phyloP scores from a whole-genome alignment of 2,888 invertebrate genomes.

The Dusona sp. region DNA sequence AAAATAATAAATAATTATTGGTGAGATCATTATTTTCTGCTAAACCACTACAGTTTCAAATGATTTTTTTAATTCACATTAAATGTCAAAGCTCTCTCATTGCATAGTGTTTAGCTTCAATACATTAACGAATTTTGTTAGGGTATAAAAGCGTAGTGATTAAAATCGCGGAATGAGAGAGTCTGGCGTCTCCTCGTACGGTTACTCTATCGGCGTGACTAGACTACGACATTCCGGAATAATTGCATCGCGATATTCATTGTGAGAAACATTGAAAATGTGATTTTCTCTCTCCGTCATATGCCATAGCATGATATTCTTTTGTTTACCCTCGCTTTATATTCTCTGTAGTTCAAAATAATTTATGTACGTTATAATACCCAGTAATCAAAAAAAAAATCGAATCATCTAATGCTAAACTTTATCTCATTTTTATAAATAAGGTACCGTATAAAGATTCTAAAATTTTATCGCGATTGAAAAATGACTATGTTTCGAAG shows the following conservation, averaged over 20 bases:
- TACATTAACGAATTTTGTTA: background rate
- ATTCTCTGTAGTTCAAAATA: background rate
- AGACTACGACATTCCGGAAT: constrained; percentile 40
- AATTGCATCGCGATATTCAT: constrained; percentile 48
- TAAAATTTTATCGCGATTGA: background rate
- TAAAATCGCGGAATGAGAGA: background rate
- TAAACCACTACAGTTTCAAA: background rate
- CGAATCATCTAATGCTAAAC: background rate
- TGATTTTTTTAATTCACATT: background rate
- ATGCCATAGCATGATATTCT: background rate
- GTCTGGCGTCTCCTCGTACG: constrained; percentile 1
- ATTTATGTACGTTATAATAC: background rate
- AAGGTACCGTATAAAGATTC: background rate
- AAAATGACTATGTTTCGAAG: background rate
- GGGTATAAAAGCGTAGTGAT: background rate
- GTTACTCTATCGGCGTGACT: constrained; percentile 29
- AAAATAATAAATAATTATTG: background rate
- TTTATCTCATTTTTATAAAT: background rate
- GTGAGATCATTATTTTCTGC: background rate
- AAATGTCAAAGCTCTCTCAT: background rate
- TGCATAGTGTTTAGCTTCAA: background rate
- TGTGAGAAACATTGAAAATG: constrained; percentile 35
- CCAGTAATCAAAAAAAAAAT: background rate
- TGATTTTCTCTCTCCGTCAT: constrained; percentile 34
- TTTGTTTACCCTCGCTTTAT: background rate